Percentiles rank a stretch among this genome's conserved stretches.
Evolutionary conservation across 2,113 vertebrate genomes (phyloP).

Genomic region (Megaceryle torquata): DNA sequence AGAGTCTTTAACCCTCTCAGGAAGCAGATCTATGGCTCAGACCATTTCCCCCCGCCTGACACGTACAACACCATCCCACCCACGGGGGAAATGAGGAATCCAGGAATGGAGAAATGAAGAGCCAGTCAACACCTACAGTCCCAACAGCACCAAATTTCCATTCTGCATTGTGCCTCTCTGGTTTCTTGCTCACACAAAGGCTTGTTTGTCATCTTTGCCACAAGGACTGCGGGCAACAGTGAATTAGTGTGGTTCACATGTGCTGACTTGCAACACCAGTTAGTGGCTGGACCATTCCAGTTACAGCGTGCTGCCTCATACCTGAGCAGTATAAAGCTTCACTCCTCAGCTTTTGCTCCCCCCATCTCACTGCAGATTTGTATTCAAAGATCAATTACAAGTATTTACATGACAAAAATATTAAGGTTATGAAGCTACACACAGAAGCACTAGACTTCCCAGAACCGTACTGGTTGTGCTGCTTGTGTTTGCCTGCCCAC

Average conservation of each 20-base stretch:
- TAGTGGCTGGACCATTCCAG: neutral
- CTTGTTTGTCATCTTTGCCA: constrained; percentile 49
- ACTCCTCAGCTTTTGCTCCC: neutral
- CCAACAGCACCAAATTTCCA: constrained; percentile 44
- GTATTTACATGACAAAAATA: neutral
- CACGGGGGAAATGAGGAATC: neutral
- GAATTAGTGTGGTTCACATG: neutral
- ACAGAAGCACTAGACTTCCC: neutral
- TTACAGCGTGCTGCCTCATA: neutral
- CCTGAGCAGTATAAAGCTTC: neutral
- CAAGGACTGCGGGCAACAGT: neutral
- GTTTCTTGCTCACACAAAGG: neutral
- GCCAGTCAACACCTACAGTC: neutral
- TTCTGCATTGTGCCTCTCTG: neutral
- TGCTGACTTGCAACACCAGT: neutral
- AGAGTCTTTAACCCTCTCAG: neutral
- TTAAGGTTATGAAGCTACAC: neutral
- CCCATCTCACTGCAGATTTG: neutral
- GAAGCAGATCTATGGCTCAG: neutral
- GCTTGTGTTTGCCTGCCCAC: neutral
- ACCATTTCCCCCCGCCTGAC: neutral
- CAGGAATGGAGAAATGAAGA: neutral
- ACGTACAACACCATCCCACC: neutral
- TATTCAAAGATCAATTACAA: neutral
- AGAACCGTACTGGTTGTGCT: neutral